These are phyloP conservation scores for Phoebastria nigripes DNA, from an alignment of 2,797 vertebrate species.

Conservation along the genomic window DNA sequence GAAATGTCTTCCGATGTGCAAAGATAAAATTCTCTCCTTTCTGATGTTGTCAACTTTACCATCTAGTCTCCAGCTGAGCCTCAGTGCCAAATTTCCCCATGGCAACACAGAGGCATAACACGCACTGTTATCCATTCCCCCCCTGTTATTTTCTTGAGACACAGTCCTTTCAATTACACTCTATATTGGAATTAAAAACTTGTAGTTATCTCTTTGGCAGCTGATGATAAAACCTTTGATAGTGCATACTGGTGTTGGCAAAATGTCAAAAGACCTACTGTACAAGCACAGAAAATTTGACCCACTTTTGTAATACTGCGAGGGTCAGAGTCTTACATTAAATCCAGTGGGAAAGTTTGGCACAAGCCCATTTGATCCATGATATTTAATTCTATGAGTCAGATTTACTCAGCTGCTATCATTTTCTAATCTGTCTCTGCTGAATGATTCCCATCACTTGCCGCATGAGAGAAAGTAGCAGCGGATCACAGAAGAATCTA, in stretches of 20 bases:
- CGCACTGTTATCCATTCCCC: not conserved
- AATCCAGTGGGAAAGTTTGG: constrained; percentile 61
- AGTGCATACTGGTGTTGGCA: constrained; percentile 34
- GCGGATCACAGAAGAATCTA: constrained; percentile 59
- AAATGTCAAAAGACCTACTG: constrained; percentile 63
- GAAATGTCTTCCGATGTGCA: not conserved
- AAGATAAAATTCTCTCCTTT: not conserved
- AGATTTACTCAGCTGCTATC: constrained; percentile 59
- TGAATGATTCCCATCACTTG: constrained; percentile 50
- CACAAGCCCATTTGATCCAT: constrained; percentile 59
- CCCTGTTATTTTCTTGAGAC: constrained; percentile 15
- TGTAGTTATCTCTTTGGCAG: constrained; percentile 61
- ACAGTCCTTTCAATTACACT: not conserved
- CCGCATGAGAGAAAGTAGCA: constrained; percentile 11
- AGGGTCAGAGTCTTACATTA: constrained; percentile 67
- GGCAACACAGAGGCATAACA: not conserved
- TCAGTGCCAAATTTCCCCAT: not conserved
- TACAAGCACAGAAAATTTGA: constrained; percentile 54
- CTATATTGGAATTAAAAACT: constrained; percentile 63
- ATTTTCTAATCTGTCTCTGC: constrained; percentile 43
- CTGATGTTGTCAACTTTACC: not conserved
- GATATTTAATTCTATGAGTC: constrained; percentile 62
- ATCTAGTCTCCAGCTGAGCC: not conserved
- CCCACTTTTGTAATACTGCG: constrained; percentile 62
- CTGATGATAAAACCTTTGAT: constrained; percentile 54